phyloP scores from a whole-genome alignment of 2,113 vertebrate species.

The Desmodus rotundus region DNA sequence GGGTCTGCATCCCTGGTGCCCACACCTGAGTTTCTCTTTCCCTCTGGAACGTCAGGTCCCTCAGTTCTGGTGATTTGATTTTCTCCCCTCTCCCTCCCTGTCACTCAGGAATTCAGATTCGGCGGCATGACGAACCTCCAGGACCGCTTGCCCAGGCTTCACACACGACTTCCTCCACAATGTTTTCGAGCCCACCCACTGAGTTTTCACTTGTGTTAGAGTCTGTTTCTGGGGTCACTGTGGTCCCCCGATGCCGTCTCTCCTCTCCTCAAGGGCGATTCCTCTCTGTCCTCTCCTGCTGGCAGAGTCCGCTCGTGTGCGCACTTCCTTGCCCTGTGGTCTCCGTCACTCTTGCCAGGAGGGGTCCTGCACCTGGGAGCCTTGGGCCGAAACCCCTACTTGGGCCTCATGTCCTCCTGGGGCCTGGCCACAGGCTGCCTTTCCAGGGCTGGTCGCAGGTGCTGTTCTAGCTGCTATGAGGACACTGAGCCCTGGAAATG shows the following conservation, averaged over 20 bases:
- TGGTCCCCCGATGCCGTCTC: too few species aligned
- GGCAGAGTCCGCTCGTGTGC: not conserved
- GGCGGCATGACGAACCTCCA: too few species aligned
- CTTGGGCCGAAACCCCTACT: accelerated
- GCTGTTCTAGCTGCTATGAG: not conserved
- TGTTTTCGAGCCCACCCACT: not conserved
- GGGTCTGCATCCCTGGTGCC: too few species aligned
- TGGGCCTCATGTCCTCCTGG: accelerated
- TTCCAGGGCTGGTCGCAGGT: not conserved
- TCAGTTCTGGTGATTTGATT: not conserved
- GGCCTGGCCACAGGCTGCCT: accelerated
- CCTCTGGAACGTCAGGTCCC: not conserved
- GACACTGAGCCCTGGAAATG: not conserved
- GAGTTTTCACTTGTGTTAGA: too few species aligned
- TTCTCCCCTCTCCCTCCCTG: too few species aligned
- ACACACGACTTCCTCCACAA: not conserved
- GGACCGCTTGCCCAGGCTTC: not conserved
- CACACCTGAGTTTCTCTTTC: too few species aligned
- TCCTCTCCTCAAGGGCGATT: not conserved
- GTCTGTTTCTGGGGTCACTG: not conserved
- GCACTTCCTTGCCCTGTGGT: not conserved
- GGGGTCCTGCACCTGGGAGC: not conserved
- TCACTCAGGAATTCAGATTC: not conserved
- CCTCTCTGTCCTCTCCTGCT: not conserved
- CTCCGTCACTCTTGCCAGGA: not conserved